A percentile compares a stretch with the other conserved stretches of the same genome.
phyloP scores from a whole-genome alignment of 2,797 vertebrate species.

The Scolopax rusticola region DNA sequence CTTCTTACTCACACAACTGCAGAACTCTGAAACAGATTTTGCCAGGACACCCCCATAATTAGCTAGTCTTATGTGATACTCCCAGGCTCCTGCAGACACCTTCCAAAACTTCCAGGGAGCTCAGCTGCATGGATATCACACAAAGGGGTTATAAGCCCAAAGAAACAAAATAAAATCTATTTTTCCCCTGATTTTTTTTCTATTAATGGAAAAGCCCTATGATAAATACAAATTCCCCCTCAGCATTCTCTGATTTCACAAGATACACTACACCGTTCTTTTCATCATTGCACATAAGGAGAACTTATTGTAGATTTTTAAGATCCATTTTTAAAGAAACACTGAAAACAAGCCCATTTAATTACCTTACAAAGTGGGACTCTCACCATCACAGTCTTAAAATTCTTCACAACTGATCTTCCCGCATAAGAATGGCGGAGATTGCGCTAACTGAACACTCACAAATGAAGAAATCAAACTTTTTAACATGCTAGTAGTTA shows the following conservation, averaged over 20 bases:
- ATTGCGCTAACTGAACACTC: neutral
- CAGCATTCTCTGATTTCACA: neutral
- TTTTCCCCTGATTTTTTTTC: neutral
- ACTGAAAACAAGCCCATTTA: neutral
- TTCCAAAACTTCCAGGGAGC: neutral
- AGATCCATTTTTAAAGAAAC: neutral
- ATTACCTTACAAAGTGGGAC: neutral
- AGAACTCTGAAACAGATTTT: neutral
- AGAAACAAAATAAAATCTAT: neutral
- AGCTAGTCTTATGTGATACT: neutral
- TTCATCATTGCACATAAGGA: neutral
- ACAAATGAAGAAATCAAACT: neutral
- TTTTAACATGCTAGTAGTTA: neutral
- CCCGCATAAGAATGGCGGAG: neutral
- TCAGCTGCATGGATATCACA: neutral
- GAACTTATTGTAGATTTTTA: neutral
- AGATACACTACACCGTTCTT: neutral
- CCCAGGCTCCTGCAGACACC: neutral
- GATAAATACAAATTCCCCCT: neutral
- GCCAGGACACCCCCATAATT: neutral
- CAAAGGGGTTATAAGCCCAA: neutral
- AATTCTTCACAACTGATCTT: neutral
- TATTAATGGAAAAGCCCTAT: neutral
- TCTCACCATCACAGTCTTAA: neutral
- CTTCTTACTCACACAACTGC: accelerated